Evolutionary conservation across 2,888 invertebrate genomes (phyloP).

Genomic region (Heteromurus nitidus): DNA sequence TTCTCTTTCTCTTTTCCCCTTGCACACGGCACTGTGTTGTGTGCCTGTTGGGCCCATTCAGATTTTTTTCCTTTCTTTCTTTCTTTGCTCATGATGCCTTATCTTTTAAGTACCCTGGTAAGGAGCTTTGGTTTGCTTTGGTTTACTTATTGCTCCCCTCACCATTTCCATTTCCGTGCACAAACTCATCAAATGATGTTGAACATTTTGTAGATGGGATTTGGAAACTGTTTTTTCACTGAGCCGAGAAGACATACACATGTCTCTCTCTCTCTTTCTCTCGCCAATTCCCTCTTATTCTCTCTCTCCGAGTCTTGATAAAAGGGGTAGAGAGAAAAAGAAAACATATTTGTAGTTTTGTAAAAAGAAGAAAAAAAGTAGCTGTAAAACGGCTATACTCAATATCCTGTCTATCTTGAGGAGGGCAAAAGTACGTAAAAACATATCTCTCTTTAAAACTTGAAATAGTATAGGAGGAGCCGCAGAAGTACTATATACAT

Average conservation of each 20-base stretch:
- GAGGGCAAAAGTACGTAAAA: neutral
- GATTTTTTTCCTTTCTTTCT: conserved; percentile 62
- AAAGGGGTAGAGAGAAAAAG: neutral
- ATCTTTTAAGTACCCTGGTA: conserved; percentile 62
- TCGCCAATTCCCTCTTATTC: neutral
- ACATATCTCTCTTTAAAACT: conserved; percentile 11
- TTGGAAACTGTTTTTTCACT: conserved; percentile 63
- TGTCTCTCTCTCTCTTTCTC: conserved; percentile 51
- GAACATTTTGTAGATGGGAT: conserved; percentile 63
- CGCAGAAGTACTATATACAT: too few species aligned
- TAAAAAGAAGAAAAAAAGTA: neutral
- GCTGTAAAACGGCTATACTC: neutral
- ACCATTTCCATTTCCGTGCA: conserved; percentile 66
- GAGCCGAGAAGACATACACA: conserved; percentile 62
- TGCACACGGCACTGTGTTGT: too few species aligned
- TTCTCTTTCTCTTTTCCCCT: conserved; percentile 15
- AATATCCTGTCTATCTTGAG: neutral
- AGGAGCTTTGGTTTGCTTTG: conserved; percentile 63
- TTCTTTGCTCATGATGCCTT: conserved; percentile 60
- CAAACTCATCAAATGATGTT: conserved; percentile 65
- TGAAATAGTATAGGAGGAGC: neutral
- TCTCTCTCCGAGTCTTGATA: neutral
- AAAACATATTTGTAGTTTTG: conserved; percentile 11
- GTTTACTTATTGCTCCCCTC: conserved; percentile 64
- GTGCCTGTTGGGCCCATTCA: conserved; percentile 42